Percentiles rank a stretch among this genome's conserved stretches.
phyloP scores from a whole-genome alignment of 2,113 vertebrate genomes.

The Peromyscus polionotus region DNA sequence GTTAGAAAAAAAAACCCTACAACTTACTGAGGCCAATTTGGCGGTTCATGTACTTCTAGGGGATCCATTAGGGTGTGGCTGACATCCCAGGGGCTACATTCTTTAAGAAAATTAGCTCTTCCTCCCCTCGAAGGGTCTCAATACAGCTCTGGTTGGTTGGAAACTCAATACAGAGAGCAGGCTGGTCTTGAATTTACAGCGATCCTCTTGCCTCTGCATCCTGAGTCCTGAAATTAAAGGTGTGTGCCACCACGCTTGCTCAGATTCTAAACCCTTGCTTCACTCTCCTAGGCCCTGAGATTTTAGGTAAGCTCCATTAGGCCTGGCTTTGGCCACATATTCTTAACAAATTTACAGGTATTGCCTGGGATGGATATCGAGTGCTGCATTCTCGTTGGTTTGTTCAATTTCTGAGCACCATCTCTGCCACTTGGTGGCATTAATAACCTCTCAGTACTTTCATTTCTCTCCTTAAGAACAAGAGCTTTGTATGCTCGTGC shows the following conservation, averaged over 20 bases:
- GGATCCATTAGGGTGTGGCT: not conserved
- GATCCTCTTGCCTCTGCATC: not conserved
- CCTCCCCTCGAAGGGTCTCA: not conserved
- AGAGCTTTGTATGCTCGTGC: not conserved
- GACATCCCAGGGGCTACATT: too few species aligned
- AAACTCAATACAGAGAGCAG: not conserved
- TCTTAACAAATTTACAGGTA: not conserved
- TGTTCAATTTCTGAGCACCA: constrained; percentile 36
- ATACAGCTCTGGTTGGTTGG: not conserved
- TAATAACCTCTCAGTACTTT: not conserved
- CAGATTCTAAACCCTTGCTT: not conserved
- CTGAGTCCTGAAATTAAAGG: not conserved
- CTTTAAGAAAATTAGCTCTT: not conserved
- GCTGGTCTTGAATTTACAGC: not conserved
- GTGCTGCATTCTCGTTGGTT: constrained; percentile 17
- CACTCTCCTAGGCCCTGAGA: not conserved
- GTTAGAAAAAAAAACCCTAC: not conserved
- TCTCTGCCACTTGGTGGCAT: not conserved
- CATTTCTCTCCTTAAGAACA: constrained; percentile 46
- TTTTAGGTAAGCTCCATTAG: not conserved
- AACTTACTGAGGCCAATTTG: not conserved
- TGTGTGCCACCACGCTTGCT: too few species aligned
- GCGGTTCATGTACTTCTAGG: not conserved
- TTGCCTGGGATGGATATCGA: constrained; percentile 1
- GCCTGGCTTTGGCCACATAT: not conserved